phyloP scores from a whole-genome alignment of 1,140 invertebrate genomes.

The Agrilus planipennis region DNA sequence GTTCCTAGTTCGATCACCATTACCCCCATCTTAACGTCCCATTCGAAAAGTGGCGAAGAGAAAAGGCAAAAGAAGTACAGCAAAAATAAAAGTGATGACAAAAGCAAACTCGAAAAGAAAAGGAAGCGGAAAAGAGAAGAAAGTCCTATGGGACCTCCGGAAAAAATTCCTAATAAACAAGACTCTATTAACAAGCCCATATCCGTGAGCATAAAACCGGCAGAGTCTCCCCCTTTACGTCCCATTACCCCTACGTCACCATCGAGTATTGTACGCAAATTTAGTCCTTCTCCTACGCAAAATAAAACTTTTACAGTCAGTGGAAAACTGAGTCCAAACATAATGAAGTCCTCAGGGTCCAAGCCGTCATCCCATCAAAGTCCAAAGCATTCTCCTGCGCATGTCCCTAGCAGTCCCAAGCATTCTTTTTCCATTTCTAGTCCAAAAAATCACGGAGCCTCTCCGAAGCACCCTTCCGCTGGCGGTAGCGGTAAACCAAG shows the following conservation, averaged over 20 bases:
- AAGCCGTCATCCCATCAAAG: slow-evolving; percentile 55
- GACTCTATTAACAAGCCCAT: slow-evolving; percentile 62
- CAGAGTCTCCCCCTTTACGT: slow-evolving; percentile 48
- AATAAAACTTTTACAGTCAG: slow-evolving; percentile 30
- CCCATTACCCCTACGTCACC: slow-evolving; percentile 47
- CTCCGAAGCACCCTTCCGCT: slow-evolving; percentile 58
- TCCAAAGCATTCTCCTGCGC: slow-evolving; percentile 63
- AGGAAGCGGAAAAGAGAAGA: slow-evolving; percentile 64
- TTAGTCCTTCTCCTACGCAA: slow-evolving; percentile 55
- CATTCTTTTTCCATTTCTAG: slow-evolving; percentile 18
- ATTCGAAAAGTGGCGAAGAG: slow-evolving; percentile 44
- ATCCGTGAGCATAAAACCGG: slow-evolving; percentile 59
- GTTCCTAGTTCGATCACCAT: slow-evolving; percentile 73
- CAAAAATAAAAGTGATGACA: slow-evolving; percentile 44
- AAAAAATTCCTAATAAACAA: slow-evolving; percentile 60
- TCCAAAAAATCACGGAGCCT: slow-evolving; percentile 53
- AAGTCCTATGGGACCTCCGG: slow-evolving; percentile 71
- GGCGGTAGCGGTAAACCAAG: slow-evolving; percentile 73
- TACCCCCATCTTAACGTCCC: slow-evolving; percentile 57
- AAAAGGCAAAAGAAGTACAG: slow-evolving; percentile 52
- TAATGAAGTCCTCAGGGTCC: slow-evolving; percentile 38
- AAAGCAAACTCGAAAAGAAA: slow-evolving; percentile 62
- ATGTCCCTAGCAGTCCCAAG: slow-evolving; percentile 56
- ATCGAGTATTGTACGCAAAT: slow-evolving; percentile 50
- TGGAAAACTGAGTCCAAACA: slow-evolving; percentile 46